These are phyloP conservation scores for Drosophila athabasca DNA, from an alignment of 1,140 invertebrate species.

Conservation along the genomic window DNA sequence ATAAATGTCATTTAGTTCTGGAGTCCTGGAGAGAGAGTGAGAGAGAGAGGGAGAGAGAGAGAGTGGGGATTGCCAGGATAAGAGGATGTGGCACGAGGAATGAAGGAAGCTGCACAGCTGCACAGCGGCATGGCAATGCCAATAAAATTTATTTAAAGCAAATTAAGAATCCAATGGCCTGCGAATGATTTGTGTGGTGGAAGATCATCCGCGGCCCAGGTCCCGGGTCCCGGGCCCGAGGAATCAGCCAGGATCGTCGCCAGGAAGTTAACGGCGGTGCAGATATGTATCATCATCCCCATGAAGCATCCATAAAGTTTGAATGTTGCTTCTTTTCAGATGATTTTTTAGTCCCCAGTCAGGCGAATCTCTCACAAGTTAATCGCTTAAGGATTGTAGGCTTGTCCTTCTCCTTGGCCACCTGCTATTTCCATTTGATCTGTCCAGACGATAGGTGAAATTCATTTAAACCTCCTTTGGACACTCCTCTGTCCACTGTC, in stretches of 20 bases:
- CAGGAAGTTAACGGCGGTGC: neutral
- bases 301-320: too few species aligned
- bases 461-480: too few species aligned
- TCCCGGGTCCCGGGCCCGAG: too few species aligned
- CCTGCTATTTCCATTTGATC: too few species aligned
- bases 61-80: neutral
- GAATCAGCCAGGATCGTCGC: neutral
- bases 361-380: too few species aligned
- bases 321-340: too few species aligned
- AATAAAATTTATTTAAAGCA: slow-evolving; percentile 78
- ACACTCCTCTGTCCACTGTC: too few species aligned
- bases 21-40: neutral
- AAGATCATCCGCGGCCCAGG: slow-evolving; percentile 3
- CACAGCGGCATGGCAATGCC: slow-evolving; percentile 60
- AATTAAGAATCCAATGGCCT: slow-evolving; percentile 67
- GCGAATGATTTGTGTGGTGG: slow-evolving; percentile 55
- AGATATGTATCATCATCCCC: neutral
- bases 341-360: too few species aligned
- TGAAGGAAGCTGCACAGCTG: slow-evolving; percentile 10
- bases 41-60: neutral
- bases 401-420: too few species aligned
- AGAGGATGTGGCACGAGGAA: neutral
- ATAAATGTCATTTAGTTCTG: slow-evolving; percentile 78
- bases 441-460: too few species aligned
- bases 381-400: too few species aligned